Evolutionary conservation across 2,113 vertebrate species (phyloP), one percentile per base, ranked within the genome.

Genomic region (Mystacornis crossleyi): DNA sequence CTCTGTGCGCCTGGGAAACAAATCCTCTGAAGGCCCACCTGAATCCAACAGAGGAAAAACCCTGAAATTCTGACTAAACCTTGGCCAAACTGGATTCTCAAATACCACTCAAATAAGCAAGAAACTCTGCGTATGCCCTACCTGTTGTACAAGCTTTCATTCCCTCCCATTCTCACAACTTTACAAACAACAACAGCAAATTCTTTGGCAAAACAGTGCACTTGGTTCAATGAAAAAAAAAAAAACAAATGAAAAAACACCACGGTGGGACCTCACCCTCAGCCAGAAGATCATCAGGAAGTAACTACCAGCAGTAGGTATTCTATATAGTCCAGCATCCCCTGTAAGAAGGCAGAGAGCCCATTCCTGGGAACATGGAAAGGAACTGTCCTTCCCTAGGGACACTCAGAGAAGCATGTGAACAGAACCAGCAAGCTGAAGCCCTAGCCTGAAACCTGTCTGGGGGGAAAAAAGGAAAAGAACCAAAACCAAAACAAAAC

Each of bases 1-100:
- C 31, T n/a, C 12, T 40, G 8, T 34, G 29, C 0, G 0, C 10
- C 48, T 18, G 3, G 25, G 29, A 86, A 71, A 62, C 1, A 1
- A 69, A 51, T n/a, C 61, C 34, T 81, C 58, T 53, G 60, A 24
- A 78, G 29, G 9, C 33, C 25, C 31, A 29, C 16, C 13, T 57
- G 23, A 70, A 33, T 21, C 47, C 45, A 65, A 8, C 8, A 65
- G 58, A 71, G 18, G 9, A 57, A 65, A 78, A 90, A 8, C 12
- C 19, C 29, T 38, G 53, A 34, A 62, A 54, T 86, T 89, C 29
- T 60, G 11, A 11, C 18, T 79, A 62, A 81, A 34, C 5, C 14
- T 67, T 71, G 25, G 21, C 11, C 51, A 83, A 67, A 75, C 4
- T 48, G n/a, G 13, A 31, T 28, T 25, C 12, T 70, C 24, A n/a